Evolutionary conservation across 2,113 vertebrate genomes (phyloP).

Genomic region (Cynopterus brachyotis): DNA sequence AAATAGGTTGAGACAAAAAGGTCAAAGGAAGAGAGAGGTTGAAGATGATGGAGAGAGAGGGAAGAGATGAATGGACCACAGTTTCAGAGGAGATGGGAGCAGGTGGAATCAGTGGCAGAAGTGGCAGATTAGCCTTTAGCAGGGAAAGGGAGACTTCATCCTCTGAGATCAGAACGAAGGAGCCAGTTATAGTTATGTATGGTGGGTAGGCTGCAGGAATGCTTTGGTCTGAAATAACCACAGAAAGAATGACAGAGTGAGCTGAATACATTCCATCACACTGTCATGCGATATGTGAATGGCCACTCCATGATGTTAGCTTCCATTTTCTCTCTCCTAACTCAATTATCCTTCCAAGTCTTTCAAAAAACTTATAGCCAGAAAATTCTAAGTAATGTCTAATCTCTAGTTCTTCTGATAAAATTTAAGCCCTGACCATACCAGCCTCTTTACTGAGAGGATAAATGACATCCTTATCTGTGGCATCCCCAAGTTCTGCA

Average conservation of each 20-base stretch:
- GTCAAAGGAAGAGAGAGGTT: not conserved
- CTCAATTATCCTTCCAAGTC: not conserved
- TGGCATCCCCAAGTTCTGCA: not conserved
- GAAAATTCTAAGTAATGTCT: not conserved
- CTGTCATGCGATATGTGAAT: accelerated
- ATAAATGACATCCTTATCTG: not conserved
- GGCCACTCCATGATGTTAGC: not conserved
- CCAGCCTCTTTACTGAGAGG: not conserved
- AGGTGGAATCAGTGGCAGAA: accelerated
- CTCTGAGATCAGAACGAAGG: not conserved
- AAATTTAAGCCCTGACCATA: not conserved
- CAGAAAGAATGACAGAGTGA: accelerated
- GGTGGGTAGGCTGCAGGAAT: accelerated
- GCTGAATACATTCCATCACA: accelerated
- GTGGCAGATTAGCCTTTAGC: too few relatives aligned
- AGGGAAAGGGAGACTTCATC: not conserved
- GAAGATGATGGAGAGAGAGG: not conserved
- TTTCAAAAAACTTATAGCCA: not conserved
- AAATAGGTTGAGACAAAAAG: not conserved
- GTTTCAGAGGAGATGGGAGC: not conserved
- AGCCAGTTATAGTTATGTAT: accelerated
- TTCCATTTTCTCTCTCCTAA: not conserved
- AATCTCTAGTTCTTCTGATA: not conserved
- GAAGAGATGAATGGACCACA: not conserved
- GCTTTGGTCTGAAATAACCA: not conserved